Percentiles rank a stretch among this genome's conserved stretches.
phyloP scores from a whole-genome alignment of 1,140 invertebrate species.

The Hesperophylax magnus region DNA sequence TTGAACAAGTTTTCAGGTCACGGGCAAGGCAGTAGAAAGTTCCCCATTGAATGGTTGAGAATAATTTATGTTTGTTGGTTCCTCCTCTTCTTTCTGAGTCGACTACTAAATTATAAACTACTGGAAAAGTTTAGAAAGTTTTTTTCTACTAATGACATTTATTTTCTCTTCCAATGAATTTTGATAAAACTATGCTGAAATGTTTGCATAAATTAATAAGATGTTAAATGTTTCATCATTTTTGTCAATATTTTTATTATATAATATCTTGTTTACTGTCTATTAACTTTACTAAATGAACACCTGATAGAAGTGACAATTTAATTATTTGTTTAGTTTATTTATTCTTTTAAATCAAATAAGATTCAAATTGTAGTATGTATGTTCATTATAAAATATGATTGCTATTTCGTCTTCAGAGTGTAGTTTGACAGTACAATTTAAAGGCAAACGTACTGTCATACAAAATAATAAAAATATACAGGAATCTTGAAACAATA shows the following conservation, averaged over 20 bases:
- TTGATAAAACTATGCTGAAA: neutral
- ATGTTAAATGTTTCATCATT: neutral
- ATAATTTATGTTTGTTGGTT: neutral
- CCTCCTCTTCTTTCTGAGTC: neutral
- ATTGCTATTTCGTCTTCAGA: neutral
- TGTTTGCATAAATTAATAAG: neutral
- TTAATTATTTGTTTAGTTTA: no score
- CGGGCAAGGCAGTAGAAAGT: constrained; percentile 12
- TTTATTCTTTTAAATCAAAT: no score
- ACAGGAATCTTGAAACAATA: neutral
- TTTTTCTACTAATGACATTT: neutral
- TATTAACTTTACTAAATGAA: no score
- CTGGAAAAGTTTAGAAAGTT: constrained; percentile 12
- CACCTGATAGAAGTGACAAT: no score
- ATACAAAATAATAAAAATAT: neutral
- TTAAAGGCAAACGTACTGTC: neutral
- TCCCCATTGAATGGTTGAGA: neutral
- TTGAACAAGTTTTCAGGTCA: constrained; percentile 7
- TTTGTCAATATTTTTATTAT: neutral
- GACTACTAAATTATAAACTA: neutral
- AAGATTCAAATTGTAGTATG: no score
- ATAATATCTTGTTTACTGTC: no score
- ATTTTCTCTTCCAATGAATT: neutral
- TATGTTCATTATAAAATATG: no score
- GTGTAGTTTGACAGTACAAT: neutral